These are phyloP conservation scores for Megaceryle torquata DNA, from an alignment of 2,113 vertebrate species.

Conservation along the genomic window DNA sequence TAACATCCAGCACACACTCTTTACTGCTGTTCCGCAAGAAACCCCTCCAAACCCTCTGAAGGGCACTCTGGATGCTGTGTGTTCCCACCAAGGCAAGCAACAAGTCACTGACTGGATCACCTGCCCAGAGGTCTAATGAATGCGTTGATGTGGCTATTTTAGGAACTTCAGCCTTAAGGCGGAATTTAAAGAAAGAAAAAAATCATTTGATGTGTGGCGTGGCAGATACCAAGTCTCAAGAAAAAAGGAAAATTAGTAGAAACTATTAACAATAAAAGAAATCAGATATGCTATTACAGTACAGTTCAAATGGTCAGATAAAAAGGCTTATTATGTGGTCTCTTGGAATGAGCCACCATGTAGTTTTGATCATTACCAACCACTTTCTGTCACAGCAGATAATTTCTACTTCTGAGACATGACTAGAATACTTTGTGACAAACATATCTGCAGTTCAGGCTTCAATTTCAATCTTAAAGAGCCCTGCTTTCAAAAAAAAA, in stretches of 20 bases:
- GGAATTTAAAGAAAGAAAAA: neutral
- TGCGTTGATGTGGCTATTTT: neutral
- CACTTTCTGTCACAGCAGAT: conserved; percentile 36
- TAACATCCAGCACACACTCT: neutral
- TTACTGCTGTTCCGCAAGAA: neutral
- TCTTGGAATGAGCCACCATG: neutral
- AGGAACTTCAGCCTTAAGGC: neutral
- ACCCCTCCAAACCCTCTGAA: neutral
- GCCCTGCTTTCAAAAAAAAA: neutral
- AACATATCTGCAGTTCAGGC: neutral
- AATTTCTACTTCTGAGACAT: neutral
- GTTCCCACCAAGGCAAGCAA: neutral
- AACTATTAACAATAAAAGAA: conserved; percentile 25
- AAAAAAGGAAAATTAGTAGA: neutral
- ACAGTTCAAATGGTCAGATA: conserved; percentile 51
- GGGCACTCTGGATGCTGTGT: neutral
- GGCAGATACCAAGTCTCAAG: neutral
- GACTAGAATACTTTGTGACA: conserved; percentile 11
- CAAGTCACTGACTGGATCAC: neutral
- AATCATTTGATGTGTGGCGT: neutral
- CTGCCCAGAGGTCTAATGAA: neutral
- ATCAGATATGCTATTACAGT: conserved; percentile 33
- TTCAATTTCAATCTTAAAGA: neutral
- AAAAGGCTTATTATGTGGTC: conserved; percentile 40
- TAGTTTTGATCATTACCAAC: conserved; percentile 24